phyloP scores from a whole-genome alignment of 2,888 invertebrate species.

The Xylota segnis region DNA sequence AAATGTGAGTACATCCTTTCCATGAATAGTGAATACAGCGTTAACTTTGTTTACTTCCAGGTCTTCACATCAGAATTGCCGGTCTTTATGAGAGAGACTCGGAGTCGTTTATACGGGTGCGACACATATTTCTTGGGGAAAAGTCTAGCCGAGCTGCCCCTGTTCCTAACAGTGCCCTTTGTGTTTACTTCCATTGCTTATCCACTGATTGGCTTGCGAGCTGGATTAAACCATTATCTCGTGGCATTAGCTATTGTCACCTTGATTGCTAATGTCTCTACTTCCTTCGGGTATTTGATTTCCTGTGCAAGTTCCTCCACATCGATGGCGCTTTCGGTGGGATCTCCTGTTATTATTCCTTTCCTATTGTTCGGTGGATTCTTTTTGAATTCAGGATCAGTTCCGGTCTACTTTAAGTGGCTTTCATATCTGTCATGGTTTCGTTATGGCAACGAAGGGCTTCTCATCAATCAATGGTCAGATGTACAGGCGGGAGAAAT shows the following conservation, averaged over 20 bases:
- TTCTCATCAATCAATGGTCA: slow-evolving; percentile 95
- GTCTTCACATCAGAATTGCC: slow-evolving; percentile 96
- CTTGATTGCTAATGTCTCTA: slow-evolving; percentile 94
- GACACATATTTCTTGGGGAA: slow-evolving; percentile 96
- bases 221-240: slow-evolving; percentile 89
- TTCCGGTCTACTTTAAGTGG: slow-evolving; percentile 94
- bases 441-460: slow-evolving; percentile 95
- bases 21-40: neutral
- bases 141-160: slow-evolving; percentile 94
- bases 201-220: slow-evolving; percentile 94
- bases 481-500: slow-evolving; percentile 90
- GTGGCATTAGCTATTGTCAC: slow-evolving; percentile 90
- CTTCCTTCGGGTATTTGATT: slow-evolving; percentile 96
- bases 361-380: slow-evolving; percentile 98
- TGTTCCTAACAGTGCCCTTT: slow-evolving; percentile 92
- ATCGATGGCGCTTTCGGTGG: slow-evolving; percentile 95
- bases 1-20: slow-evolving; percentile 87
- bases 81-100: slow-evolving; percentile 94
- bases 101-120: slow-evolving; percentile 95
- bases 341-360: slow-evolving; percentile 96
- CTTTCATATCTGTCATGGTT: slow-evolving; percentile 96
- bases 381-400: slow-evolving; percentile 95
- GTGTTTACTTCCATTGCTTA: slow-evolving; percentile 93
- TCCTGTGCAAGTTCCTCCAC: slow-evolving; percentile 93
- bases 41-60: slow-evolving; percentile 84